A percentile compares a stretch with the other conserved stretches of the same genome.
Evolutionary conservation across 2,113 vertebrate genomes (phyloP).

Genomic region (Pelecanus crispus): DNA sequence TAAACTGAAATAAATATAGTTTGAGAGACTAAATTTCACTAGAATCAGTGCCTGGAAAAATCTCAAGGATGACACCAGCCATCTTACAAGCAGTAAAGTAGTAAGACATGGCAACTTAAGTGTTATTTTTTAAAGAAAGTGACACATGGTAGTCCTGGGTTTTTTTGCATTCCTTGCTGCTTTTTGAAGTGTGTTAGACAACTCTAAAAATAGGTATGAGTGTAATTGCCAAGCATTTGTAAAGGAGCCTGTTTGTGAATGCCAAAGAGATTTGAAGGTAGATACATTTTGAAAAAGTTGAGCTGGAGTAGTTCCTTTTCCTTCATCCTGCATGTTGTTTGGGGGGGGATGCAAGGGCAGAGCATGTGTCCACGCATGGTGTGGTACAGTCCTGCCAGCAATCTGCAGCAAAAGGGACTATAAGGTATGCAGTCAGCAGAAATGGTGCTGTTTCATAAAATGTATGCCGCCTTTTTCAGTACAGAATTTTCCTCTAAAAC

Average conservation of each 20-base stretch:
- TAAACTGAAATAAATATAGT: background rate
- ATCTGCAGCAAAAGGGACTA: background rate
- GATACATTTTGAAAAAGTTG: background rate
- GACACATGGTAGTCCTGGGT: background rate
- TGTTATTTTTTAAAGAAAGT: background rate
- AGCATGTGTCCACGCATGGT: accelerated
- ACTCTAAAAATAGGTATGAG: background rate
- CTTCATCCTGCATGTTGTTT: background rate
- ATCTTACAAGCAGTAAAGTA: background rate
- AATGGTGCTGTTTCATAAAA: background rate
- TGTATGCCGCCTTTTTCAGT: background rate
- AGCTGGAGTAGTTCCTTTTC: background rate
- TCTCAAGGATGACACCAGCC: background rate
- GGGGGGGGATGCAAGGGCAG: background rate
- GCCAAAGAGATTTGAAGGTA: background rate
- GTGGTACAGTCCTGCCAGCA: background rate
- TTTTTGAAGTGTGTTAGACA: slow-evolving; percentile 4
- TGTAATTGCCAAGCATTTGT: background rate
- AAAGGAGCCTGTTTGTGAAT: background rate
- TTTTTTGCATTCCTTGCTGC: background rate
- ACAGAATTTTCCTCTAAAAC: background rate
- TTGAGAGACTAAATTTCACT: background rate
- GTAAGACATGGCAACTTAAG: background rate
- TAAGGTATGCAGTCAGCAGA: background rate
- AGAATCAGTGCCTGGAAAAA: background rate